These are phyloP conservation scores for Netelia inedita DNA, from an alignment of 2,888 invertebrate species.

Conservation along the genomic window DNA sequence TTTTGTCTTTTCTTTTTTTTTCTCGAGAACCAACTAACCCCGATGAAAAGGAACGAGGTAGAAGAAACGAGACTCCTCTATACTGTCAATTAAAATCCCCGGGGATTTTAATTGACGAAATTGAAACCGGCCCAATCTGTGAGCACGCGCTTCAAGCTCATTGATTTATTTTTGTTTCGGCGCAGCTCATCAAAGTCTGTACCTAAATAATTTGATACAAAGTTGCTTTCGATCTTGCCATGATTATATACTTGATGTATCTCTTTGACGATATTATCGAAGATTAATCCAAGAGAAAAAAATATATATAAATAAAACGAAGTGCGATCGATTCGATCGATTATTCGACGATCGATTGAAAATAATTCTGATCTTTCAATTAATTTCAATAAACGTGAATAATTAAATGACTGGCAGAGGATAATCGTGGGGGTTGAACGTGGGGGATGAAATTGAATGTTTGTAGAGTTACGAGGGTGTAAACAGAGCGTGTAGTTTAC, in stretches of 20 bases:
- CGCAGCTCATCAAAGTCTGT: no score
- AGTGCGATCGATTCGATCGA: neutral
- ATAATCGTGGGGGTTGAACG: neutral
- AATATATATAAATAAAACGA: neutral
- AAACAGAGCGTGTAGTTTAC: conserved; percentile 19
- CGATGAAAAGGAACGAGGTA: neutral
- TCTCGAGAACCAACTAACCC: conserved; percentile 10
- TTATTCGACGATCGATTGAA: neutral
- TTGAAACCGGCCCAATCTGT: conserved; percentile 20
- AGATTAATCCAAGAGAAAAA: no score
- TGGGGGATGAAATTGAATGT: neutral
- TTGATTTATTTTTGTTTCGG: neutral
- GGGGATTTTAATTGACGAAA: conserved; percentile 39
- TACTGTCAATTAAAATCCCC: conserved; percentile 3
- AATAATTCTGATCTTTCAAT: neutral
- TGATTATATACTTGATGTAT: neutral
- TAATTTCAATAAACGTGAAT: neutral
- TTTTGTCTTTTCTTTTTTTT: conserved; percentile 16
- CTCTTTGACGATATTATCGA: neutral
- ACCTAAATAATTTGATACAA: no score
- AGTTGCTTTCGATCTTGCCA: neutral
- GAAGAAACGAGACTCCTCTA: conserved; percentile 19
- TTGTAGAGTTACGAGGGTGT: neutral
- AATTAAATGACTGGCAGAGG: neutral
- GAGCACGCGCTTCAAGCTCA: neutral